Base-by-base conservation (phyloP, 2,888 invertebrate species). In the Drosophila leonis region DNA sequence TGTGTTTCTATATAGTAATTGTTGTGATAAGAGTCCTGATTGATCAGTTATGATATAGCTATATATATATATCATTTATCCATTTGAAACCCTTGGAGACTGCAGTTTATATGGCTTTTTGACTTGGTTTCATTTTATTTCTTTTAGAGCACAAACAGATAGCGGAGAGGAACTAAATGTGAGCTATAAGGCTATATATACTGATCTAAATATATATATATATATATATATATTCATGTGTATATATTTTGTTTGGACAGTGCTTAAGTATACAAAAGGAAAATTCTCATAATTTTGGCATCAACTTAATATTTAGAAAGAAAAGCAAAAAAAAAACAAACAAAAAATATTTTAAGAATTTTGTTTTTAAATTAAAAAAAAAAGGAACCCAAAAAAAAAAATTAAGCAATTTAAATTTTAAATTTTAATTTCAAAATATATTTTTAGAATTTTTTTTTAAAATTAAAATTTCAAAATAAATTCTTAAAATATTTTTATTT, bases 71-170 rank as follows among this genome's bases (percentile, higher is more conserved):
- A 39, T 42, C 27, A 18, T 39, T 72, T 59, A 51, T 65, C 61
- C 56, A 67, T 48, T 83, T 85, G 88, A 89, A 85, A 85, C 90
- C 85, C 85, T 89, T 89, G 73, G 63, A 88, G 82, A 83, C 78
- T 78, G 86, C 81, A 75, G 72, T 83, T 54, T 27, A 72, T 54
- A 65, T 75, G 65, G 66, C 67, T n/a, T 66, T 68, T 67, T 67
- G 61, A 64, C 48, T 67, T 78, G 52, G 60, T 70, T 63, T 72
- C 42, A 0, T 41, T 61, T 37, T 37, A 6, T 37, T 37, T 37
- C 12, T 13, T 49, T 37, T 42, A 31, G 66, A 31, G 44, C 27
- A 67, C 29, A 27, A 80, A 72, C 65, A 44, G 51, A 67, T 55
- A 44, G 62, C 57, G 37, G 63, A 74, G 62, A 86, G 82, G 82